Evolutionary conservation across 2,113 vertebrate species (phyloP), one percentile per base, ranked within the genome.

Genomic region (Embiotoca jacksoni): DNA sequence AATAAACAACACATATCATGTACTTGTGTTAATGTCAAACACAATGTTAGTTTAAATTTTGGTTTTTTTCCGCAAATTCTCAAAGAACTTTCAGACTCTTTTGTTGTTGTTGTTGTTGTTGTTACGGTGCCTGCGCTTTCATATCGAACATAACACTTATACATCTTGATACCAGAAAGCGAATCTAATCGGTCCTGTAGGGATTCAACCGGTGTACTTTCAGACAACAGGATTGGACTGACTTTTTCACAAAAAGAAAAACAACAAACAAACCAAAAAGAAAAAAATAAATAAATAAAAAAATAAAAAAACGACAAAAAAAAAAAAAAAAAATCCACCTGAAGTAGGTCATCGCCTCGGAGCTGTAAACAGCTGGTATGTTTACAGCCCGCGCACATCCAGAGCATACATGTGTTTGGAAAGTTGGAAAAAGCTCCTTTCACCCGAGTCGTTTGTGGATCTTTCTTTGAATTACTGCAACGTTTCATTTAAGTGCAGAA

Each of bases 321-420:
- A 66, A 85, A 80, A 70, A 75, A 66, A 82, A 80, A 62, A 80
- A 57, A 74, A 85, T 72, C 64, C 65, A 72, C 72, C 81, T 77
- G 84, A 92, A 89, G 85, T 92, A 91, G 92, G 93, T 93, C 93
- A 93, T 74, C 44, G 33, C 80, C 67, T 60, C 83, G 71, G 78
- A 68, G 85, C 75, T 82, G 7, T 46, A 31, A 85, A 58, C 80
- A 75, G 49, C 13, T 10, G 46, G 62, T 59, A 30, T 16, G 59
- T 58, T 33, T 66, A 50, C 32, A 71, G 11, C 35, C 47, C 3
- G 6, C 15, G 61, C 9, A 23, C 50, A 65, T 55, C 56, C 35
- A 53, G 62, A 13, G 16, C 39, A 0, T 53, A 14, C 66, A 33
- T 53, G 31, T 31, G 62, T 70, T 41, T 23, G 23, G 61, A 35